Evolutionary conservation across 2,113 vertebrate genomes (phyloP).

Genomic region (Hylia prasina): DNA sequence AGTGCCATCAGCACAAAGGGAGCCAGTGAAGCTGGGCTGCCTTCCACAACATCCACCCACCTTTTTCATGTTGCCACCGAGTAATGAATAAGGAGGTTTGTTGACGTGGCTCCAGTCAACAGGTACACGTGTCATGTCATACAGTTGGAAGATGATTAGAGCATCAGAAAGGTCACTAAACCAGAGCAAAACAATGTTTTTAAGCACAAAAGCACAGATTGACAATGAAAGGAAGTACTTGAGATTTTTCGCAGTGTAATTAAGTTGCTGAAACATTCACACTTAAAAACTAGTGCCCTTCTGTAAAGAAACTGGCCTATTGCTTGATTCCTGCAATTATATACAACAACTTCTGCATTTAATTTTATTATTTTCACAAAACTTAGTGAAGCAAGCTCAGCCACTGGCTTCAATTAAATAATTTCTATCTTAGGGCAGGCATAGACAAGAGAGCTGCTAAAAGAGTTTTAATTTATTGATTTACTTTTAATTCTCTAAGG

Average conservation of each 20-base stretch:
- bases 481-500: neutral
- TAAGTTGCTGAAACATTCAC: neutral
- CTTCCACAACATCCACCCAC: conserved; percentile 40
- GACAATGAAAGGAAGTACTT: neutral
- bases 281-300: rapidly evolving
- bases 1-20: neutral
- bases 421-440: neutral
- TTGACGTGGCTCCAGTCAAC: conserved; percentile 90
- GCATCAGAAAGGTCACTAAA: conserved; percentile 82
- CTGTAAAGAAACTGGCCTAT: neutral
- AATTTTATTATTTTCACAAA: neutral
- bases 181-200: neutral
- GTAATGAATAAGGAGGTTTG: conserved; percentile 83
- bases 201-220: neutral
- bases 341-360: neutral
- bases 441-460: neutral
- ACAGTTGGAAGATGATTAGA: conserved; percentile 87
- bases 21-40: neutral
- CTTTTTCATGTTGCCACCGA: conserved; percentile 95
- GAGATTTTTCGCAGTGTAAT: neutral
- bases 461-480: neutral
- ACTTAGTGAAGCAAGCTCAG: neutral
- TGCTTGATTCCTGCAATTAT: neutral
- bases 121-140: conserved; percentile 82
- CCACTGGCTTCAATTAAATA: neutral